Evolutionary conservation across 2,888 invertebrate species (phyloP), one percentile per base, ranked within the genome.

Genomic region (Eledone cirrhosa): DNA sequence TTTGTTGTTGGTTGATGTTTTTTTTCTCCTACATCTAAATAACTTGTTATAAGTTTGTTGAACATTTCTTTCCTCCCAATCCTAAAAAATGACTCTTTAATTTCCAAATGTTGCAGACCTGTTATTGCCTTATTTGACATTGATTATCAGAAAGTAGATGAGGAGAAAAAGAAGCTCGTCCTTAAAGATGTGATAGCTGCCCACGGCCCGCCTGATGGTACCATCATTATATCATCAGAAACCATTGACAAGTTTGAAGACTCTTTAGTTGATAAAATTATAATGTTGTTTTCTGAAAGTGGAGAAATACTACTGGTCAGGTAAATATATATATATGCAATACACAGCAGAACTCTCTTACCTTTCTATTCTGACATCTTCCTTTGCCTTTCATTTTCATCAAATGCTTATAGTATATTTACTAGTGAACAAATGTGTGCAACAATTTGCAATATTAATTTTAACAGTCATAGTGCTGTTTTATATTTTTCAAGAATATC

Each of bases 161-260:
- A 94, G 76, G 93, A 94, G 24, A 94, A 94, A 87, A 93, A 97
- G 79, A 94, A 95, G 87, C 92, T 93, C 85, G 94, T 97, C 2
- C 96, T 98, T 88, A 94, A 95, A 87, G 94, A 95, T n/a, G 87
- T 87, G 3, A 84, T 88, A 59, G 86, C 86, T 48, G 84, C 87
- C 67, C 93, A 97, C 83, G 99, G 99, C 0, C 99, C 99, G 8
- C 96, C 97, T 0, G 98, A 99, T 92, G 95, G 96, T 1, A 98
- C 98, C 27, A 94, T 99, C 83, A 94, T 98, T 76, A 94, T 98
- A 14, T 87, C 89, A 92, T 92, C 88, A 91, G 91, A 91, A 4
- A 91, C 92, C 1, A 93, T 93, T 27, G 93, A 80, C 8, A 88
- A 87, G 59, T 95, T 96, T 86, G 95, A 95, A 86, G 95, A 96